Evolutionary conservation across 2,888 invertebrate genomes (phyloP).

Genomic region (Morpho deidamia): DNA sequence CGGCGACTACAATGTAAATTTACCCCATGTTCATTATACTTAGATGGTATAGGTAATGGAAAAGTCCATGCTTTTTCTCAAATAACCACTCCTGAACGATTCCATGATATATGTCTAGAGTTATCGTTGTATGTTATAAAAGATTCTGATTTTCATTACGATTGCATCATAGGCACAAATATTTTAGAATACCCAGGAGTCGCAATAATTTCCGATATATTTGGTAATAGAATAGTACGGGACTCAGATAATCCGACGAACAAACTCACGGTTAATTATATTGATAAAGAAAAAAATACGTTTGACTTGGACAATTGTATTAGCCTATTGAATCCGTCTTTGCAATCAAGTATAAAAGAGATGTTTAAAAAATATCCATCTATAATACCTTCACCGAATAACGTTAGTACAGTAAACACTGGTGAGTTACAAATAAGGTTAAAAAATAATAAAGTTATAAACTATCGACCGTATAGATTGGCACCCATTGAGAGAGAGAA

Average conservation of each 20-base stretch:
- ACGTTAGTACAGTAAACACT: conserved; percentile 16
- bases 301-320: too few species aligned
- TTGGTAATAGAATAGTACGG: conserved; percentile 9
- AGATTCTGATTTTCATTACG: conserved; percentile 16
- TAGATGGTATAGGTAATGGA: conserved; percentile 20
- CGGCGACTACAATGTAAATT: conserved; percentile 11
- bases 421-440: conserved; percentile 21
- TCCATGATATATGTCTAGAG: conserved; percentile 24
- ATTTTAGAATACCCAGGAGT: conserved; percentile 16
- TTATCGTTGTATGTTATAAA: conserved; percentile 20
- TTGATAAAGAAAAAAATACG: too few species aligned
- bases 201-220: conserved; percentile 15
- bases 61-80: conserved; percentile 14
- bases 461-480: conserved; percentile 27
- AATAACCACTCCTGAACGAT: conserved; percentile 18
- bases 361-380: conserved; percentile 19
- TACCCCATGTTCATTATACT: conserved; percentile 3
- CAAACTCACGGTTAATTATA: too few species aligned
- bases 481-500: conserved; percentile 17
- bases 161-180: conserved; percentile 19
- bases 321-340: conserved; percentile 10
- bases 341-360: conserved; percentile 16
- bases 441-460: conserved; percentile 20
- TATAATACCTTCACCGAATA: conserved; percentile 1
- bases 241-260: too few species aligned